Evolutionary conservation across 2,113 vertebrate species (phyloP).

Genomic region (Misgurnus anguillicaudatus): DNA sequence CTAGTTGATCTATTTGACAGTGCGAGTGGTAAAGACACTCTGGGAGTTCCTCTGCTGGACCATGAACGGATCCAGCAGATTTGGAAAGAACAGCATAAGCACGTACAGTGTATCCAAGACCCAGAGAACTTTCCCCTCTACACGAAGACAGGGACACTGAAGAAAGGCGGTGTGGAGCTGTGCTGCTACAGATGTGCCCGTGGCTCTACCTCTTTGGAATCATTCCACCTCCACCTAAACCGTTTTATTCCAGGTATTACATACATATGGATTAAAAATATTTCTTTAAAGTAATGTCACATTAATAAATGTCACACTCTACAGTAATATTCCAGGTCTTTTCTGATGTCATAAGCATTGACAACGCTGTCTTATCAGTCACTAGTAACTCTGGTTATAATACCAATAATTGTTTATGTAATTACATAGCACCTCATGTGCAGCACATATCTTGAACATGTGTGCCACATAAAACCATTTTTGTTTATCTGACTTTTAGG

Average conservation of each 20-base stretch:
- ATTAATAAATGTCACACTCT: too few species aligned
- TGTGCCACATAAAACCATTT: background rate
- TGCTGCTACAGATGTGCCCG: constrained; percentile 15
- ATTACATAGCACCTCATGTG: background rate
- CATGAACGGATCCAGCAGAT: too few species aligned
- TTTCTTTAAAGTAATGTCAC: too few species aligned
- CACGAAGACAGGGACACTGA: constrained; percentile 3
- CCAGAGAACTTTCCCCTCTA: constrained; percentile 25
- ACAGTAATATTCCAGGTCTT: too few species aligned
- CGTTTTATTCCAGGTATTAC: constrained; percentile 19
- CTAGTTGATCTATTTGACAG: too few species aligned
- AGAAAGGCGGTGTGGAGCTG: constrained; percentile 14
- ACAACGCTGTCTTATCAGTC: too few species aligned
- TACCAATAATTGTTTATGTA: too few species aligned
- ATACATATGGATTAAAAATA: too few species aligned
- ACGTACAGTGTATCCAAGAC: constrained; percentile 33
- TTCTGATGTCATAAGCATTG: too few species aligned
- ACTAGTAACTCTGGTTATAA: too few species aligned
- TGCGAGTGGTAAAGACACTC: too few species aligned
- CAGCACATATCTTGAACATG: background rate
- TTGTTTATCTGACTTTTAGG: constrained; percentile 23
- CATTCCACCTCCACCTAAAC: constrained; percentile 38
- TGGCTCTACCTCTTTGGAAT: constrained; percentile 25
- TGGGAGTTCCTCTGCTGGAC: too few species aligned
- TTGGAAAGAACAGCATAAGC: background rate